phyloP scores from a whole-genome alignment of 2,113 vertebrate genomes.

The Melanerpes formicivorus region DNA sequence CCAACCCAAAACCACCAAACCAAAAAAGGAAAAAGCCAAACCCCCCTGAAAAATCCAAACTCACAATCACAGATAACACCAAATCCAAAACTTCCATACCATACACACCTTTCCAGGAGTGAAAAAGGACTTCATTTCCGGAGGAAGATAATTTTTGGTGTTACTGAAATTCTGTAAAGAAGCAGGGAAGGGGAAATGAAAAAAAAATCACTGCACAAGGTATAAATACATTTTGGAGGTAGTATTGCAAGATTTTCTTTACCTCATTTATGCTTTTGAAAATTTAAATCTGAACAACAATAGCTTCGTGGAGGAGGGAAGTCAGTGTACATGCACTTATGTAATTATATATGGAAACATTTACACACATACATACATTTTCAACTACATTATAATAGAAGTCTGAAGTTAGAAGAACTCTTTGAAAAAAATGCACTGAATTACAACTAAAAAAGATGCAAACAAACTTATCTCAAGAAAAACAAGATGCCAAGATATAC shows the following conservation, averaged over 20 bases:
- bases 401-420: background rate
- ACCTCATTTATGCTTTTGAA: background rate
- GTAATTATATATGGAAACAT: background rate
- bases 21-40: background rate
- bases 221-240: background rate
- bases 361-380: background rate
- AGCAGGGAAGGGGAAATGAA: background rate
- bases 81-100: background rate
- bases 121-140: constrained; percentile 98
- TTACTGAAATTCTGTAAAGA: constrained; percentile 94
- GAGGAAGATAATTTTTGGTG: constrained; percentile 97
- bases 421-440: background rate
- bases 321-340: background rate
- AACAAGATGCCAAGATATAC: constrained; percentile 69
- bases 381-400: background rate
- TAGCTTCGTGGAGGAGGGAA: background rate
- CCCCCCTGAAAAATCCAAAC: background rate
- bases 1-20: no score
- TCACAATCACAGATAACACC: background rate
- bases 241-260: background rate
- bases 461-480: background rate
- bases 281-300: background rate
- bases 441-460: background rate
- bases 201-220: background rate
- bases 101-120: constrained; percentile 92